These are phyloP conservation scores for Platyrinchus mystaceus DNA, from an alignment of 2,797 vertebrate genomes.

Conservation along the genomic window DNA sequence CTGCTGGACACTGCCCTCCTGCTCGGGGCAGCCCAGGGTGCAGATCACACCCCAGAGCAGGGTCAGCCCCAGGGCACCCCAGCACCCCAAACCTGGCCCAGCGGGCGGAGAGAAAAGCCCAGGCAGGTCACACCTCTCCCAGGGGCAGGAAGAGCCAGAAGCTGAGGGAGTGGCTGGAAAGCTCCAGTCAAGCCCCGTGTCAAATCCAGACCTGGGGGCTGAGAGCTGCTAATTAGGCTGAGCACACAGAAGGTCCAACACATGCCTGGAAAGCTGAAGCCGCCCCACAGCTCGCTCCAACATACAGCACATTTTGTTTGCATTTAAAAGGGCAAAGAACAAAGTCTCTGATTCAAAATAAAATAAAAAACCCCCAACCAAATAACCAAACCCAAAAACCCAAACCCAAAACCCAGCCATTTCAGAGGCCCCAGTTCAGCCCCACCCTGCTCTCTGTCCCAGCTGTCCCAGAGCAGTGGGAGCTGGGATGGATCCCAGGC, in stretches of 20 bases:
- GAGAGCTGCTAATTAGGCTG: not conserved
- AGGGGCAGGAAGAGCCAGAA: not conserved
- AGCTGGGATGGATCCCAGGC: not conserved
- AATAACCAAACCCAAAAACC: not conserved
- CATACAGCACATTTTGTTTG: not conserved
- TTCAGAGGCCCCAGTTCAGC: not conserved
- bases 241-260: not conserved
- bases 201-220: not conserved
- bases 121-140: rapidly evolving
- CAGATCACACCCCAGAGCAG: not conserved
- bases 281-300: not conserved
- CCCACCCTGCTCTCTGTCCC: not conserved
- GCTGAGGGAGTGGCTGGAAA: not conserved
- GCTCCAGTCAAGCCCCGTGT: not conserved
- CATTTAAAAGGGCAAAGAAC: not conserved
- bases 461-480: not conserved
- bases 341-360: not conserved
- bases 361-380: not conserved
- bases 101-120: not conserved
- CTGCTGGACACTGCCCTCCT: not conserved
- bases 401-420: not conserved
- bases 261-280: not conserved
- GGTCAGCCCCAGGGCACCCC: not conserved
- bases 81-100: not conserved
- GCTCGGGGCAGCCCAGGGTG: not conserved